Evolutionary conservation across 2,113 vertebrate genomes (phyloP).

Genomic region (Hepsetus odoe): DNA sequence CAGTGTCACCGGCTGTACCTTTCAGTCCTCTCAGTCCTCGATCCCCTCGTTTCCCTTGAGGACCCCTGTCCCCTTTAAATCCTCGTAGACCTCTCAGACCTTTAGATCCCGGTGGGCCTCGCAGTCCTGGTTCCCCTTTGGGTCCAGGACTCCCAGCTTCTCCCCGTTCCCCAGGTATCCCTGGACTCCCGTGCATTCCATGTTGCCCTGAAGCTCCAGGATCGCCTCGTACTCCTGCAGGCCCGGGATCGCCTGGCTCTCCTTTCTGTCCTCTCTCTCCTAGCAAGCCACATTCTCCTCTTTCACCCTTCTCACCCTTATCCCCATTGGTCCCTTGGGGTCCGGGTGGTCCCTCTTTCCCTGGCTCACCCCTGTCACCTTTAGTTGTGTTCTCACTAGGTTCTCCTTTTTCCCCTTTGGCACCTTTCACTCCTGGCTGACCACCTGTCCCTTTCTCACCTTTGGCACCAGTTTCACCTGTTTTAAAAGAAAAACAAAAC

Average conservation of each 20-base stretch:
- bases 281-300: constrained; percentile 80
- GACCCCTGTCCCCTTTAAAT: constrained; percentile 84
- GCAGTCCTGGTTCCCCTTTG: constrained; percentile 82
- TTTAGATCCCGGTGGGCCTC: constrained; percentile 73
- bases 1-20: constrained; percentile 77
- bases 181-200: constrained; percentile 78
- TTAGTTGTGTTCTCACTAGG: constrained; percentile 83
- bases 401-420: constrained; percentile 84
- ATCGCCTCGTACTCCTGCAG: constrained; percentile 81
- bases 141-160: constrained; percentile 81
- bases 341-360: constrained; percentile 70
- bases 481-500: constrained; percentile 21
- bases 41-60: constrained; percentile 84
- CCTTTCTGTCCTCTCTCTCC: constrained; percentile 85
- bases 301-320: constrained; percentile 86
- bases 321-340: constrained; percentile 73
- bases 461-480: constrained; percentile 87
- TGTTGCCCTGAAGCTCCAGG: constrained; percentile 81
- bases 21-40: constrained; percentile 82
- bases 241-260: constrained; percentile 79
- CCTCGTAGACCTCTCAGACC: constrained; percentile 82
- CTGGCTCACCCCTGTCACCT: constrained; percentile 86
- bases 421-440: constrained; percentile 80
- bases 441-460: constrained; percentile 86
- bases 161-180: constrained; percentile 79